Conservation (phyloP, 2,888 invertebrate species). For the Agriopis aurantiaria region DNA sequence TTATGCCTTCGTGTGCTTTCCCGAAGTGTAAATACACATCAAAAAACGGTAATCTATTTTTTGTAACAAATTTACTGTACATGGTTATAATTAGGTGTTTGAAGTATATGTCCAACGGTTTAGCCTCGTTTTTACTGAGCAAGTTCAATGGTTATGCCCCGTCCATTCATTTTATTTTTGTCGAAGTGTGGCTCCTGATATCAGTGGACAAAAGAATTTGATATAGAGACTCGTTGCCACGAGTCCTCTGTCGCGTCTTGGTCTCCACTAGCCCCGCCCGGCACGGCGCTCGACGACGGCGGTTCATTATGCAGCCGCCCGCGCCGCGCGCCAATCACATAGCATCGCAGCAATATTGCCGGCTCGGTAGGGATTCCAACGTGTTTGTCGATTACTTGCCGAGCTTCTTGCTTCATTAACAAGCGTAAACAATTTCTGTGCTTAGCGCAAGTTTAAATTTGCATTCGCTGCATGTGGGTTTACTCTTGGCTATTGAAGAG, state of each 20-base stretch:
- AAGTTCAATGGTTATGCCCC: too few relatives aligned
- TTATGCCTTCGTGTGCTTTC: too few relatives aligned
- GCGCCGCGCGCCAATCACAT: constrained; percentile 83
- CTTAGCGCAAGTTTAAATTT: constrained; percentile 21
- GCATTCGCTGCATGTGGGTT: constrained; percentile 1
- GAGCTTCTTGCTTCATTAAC: constrained; percentile 43
- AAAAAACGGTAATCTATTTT: too few relatives aligned
- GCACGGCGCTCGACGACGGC: constrained; percentile 44
- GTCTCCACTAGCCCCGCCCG: constrained; percentile 50
- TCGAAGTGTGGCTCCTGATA: not conserved
- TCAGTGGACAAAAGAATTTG: not conserved
- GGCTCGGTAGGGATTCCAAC: constrained; percentile 75
- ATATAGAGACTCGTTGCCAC: not conserved
- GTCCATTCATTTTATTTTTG: too few relatives aligned
- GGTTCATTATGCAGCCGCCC: constrained; percentile 84
- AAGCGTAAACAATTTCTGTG: constrained; percentile 20
- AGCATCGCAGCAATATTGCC: constrained; percentile 80
- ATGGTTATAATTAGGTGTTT: too few relatives aligned
- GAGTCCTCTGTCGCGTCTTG: constrained; percentile 43
- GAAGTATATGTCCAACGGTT: too few relatives aligned
- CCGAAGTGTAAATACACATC: too few relatives aligned
- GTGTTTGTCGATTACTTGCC: constrained; percentile 66
- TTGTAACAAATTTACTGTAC: too few relatives aligned
- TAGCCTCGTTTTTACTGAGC: too few relatives aligned
- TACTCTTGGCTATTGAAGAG: not conserved